Evolutionary conservation across 2,888 invertebrate genomes (phyloP).

Genomic region (Limnephilus rhombicus): DNA sequence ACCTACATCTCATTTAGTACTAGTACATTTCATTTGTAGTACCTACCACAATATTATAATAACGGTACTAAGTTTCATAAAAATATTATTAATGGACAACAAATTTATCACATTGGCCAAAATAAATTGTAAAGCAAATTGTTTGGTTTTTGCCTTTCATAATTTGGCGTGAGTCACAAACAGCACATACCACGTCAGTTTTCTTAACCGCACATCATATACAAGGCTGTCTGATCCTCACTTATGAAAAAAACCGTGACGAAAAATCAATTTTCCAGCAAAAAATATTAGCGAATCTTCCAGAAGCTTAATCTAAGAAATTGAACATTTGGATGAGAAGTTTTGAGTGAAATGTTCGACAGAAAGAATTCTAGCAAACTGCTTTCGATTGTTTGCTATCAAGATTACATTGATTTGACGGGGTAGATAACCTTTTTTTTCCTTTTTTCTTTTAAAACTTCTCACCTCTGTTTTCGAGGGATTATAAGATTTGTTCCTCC

Average conservation of each 20-base stretch:
- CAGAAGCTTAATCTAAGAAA: constrained; percentile 6
- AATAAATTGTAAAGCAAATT: neutral
- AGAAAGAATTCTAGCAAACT: constrained; percentile 24
- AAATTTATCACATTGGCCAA: too few species aligned
- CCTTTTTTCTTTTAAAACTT: constrained; percentile 17
- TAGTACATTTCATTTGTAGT: too few species aligned
- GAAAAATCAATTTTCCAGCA: neutral
- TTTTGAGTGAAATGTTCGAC: neutral
- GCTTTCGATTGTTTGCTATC: constrained; percentile 38
- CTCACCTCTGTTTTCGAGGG: constrained; percentile 22
- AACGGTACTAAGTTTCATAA: too few species aligned
- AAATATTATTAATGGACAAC: too few species aligned
- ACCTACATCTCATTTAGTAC: too few species aligned
- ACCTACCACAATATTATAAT: too few species aligned
- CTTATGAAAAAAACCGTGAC: neutral
- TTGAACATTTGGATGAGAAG: constrained; percentile 16
- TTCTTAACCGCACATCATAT: neutral
- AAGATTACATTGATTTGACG: constrained; percentile 29
- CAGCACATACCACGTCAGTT: neutral
- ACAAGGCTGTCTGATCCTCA: neutral
- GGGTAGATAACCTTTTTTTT: constrained; percentile 25
- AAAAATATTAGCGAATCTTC: neutral
- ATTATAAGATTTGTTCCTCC: constrained; percentile 37
- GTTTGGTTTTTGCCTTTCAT: neutral
- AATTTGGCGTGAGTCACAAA: neutral